Evolutionary conservation across 2,888 invertebrate genomes (phyloP), one percentile per base, ranked within the genome.

Genomic region (Macropis europaea): DNA sequence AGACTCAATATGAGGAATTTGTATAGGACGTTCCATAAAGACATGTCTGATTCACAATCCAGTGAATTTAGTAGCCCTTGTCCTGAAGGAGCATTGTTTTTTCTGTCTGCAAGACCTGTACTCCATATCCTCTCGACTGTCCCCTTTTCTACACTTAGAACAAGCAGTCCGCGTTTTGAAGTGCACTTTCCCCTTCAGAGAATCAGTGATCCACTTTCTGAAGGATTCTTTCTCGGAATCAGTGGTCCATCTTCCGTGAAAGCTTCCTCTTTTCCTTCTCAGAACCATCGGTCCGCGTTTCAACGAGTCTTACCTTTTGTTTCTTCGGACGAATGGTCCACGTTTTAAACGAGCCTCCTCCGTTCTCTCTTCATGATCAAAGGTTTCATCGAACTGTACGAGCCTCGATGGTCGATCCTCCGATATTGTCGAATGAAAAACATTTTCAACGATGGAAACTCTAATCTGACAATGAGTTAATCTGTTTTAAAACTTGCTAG

Each of bases 341-440:
- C 50, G 26, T 66, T 40, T 32, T 7, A 6, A n/a, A n/a, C n/a
- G 15, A 34, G 54, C 6, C 11, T 38, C 26, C 52, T 38, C 26
- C n/a, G n/a, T 26, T 38, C 36, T 53, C 38, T n/a, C 24, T 26
- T n/a, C 11, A 24, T 45, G 47, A 59, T 63, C 63, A 24, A 40
- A 47, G 43, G 42, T 62, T 60, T 24, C 17, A 17, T 15, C 19
- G 11, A 11, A 24, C 48, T 63, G 40, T 28, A 43, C 43, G 24
- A 59, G 59, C 47, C 13, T 17, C 26, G n/a, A 6, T 7, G 6
- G 13, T n/a, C 15, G 34, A 19, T 30, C 2, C 30, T 2, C 30
- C 7, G 30, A 45, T n/a, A n/a, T n/a, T n/a, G n/a, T n/a, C n/a
- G n/a, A n/a, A n/a, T n/a, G n/a, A n/a, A n/a, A n/a, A n/a, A n/a